Base-by-base conservation (phyloP, 2,797 vertebrate species). In the Lophius americanus region DNA sequence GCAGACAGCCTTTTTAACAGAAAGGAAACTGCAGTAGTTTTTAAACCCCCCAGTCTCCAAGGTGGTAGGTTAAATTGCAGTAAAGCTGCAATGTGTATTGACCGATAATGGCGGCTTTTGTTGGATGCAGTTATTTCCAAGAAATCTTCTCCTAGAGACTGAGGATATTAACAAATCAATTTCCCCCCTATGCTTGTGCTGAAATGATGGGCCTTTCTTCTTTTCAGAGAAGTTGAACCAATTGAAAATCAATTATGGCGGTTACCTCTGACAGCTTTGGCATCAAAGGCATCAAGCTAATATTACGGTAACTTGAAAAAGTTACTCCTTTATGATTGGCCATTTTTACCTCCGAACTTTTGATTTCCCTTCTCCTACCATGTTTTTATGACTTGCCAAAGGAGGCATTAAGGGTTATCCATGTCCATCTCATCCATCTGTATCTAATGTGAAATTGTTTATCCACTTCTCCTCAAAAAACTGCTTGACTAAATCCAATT, bases 61-160 rank as follows among this genome's bases (percentile, higher is more conserved):
- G 57, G 42, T 76, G 75, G 79, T 84, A 76, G 62, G 57, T 66
- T 74, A 81, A 84, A 84, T 85, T 79, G 79, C 76, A 49, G 69
- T 2, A 32, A 60, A 74, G 69, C 64, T 64, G 44, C 58, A 58
- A 70, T 69, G 48, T 61, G 23, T 63, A 90, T 90, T 72, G 83
- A 89, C 88, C 81, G 8, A 38, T 68, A 61, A 61, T 72, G 32
- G 58, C 7, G 3, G 62, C 80, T 74, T 80, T 78, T 58, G 62
- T 83, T 70, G 33, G 2, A 66, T 51, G 46, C 47, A 5, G 61
- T 64, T 75, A 73, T 75, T 62, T 59, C 37, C 74, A 73, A 66
- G 66, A 72, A 67, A 44, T 58, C 73, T 66, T 70, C 76, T 84
- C 72, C 64, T 9, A 6, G 42, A 79, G 54, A 82, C 56, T 61